These are phyloP conservation scores for Pterocles gutturalis DNA, from an alignment of 2,113 vertebrate species.

Conservation along the genomic window DNA sequence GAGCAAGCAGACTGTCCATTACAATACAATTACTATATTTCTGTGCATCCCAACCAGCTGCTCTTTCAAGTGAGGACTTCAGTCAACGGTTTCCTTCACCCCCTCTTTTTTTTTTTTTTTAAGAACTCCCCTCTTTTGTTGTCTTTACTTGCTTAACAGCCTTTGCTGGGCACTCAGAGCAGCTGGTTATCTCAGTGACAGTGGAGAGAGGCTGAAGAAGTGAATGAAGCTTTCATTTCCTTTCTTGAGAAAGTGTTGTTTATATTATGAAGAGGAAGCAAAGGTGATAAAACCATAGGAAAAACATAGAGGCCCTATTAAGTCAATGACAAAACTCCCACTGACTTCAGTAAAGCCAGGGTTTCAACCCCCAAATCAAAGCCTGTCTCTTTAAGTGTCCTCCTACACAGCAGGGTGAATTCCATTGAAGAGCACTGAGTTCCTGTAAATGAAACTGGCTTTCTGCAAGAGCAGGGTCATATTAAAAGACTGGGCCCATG, in stretches of 20 bases:
- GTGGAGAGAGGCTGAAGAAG: conserved; percentile 40
- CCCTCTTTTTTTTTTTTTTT: neutral
- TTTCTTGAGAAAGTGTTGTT: conserved; percentile 55
- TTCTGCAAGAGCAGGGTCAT: conserved; percentile 62
- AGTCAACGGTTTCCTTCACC: neutral
- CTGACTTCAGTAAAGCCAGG: conserved; percentile 21
- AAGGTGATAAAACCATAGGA: conserved; percentile 43
- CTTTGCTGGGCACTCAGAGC: conserved; percentile 58
- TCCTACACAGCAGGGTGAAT: conserved; percentile 72
- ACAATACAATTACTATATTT: neutral
- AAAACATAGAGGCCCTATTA: neutral
- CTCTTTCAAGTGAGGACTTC: neutral
- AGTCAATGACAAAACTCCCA: conserved; percentile 30
- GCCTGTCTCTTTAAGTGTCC: conserved; percentile 70
- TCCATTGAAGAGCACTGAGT: conserved; percentile 67
- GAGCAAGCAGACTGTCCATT: neutral
- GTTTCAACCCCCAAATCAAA: conserved; percentile 35
- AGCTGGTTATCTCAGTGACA: conserved; percentile 38
- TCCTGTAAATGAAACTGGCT: conserved; percentile 65
- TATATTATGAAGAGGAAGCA: conserved; percentile 41
- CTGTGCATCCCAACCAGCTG: neutral
- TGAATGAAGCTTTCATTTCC: conserved; percentile 62
- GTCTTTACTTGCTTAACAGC: neutral
- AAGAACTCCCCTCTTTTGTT: neutral
- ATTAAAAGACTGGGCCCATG: conserved; percentile 45